Percentiles rank a stretch among this genome's conserved stretches.
Evolutionary conservation across 2,113 vertebrate species (phyloP).

Genomic region (Amblyopsis rosae): DNA sequence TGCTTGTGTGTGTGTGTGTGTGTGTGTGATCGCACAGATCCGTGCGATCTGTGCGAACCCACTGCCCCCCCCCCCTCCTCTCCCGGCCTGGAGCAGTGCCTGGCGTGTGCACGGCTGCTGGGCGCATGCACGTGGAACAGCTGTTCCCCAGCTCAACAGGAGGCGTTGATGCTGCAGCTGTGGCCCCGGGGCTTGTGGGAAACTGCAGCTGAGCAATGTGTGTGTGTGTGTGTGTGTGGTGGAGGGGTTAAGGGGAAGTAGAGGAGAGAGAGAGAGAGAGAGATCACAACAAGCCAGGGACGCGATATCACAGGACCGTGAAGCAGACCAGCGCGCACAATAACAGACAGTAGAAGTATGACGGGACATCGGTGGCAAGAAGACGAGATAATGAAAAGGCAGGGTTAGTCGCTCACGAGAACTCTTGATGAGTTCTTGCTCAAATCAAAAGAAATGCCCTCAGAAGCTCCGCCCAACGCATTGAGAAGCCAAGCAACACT

Average conservation of each 20-base stretch:
- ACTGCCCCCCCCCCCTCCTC: constrained; percentile 44
- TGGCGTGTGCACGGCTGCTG: constrained; percentile 26
- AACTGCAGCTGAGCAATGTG: constrained; percentile 52
- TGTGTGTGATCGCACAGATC: constrained; percentile 1
- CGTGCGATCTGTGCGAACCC: constrained; percentile 26
- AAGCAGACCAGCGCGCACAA: too few species aligned
- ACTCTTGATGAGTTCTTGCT: too few species aligned
- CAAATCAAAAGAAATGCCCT: too few species aligned
- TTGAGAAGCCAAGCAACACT: too few species aligned
- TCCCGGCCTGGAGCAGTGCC: constrained; percentile 12
- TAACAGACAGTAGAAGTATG: too few species aligned
- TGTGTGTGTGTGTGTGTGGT: background rate
- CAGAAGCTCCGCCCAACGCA: too few species aligned
- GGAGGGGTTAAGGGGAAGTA: background rate
- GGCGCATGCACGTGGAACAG: constrained; percentile 52
- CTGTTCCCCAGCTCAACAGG: constrained; percentile 62
- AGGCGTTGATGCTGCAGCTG: constrained; percentile 64
- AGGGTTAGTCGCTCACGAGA: too few species aligned
- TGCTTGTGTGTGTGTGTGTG: background rate
- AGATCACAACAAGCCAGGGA: too few species aligned
- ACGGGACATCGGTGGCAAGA: too few species aligned
- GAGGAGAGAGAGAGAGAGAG: constrained; percentile 2
- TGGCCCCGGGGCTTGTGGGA: constrained; percentile 68
- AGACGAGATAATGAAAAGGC: too few species aligned
- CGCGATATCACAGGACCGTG: too few species aligned